These are phyloP conservation scores for Microhierax caerulescens DNA, from an alignment of 2,797 vertebrate species.

Conservation along the genomic window DNA sequence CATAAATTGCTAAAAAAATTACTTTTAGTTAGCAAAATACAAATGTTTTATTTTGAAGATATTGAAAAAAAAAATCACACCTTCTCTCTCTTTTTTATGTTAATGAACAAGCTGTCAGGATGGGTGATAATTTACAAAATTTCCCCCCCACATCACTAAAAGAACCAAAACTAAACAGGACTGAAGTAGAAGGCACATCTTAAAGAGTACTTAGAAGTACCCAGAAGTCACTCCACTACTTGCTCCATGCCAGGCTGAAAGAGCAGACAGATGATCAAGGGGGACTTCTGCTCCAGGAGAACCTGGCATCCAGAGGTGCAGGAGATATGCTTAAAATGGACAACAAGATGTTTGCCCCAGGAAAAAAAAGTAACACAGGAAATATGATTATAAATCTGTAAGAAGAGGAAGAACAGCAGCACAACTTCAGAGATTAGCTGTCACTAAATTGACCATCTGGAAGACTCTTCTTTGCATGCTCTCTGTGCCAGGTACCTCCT, in stretches of 20 bases:
- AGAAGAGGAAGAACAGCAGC: background rate
- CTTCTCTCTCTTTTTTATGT: background rate
- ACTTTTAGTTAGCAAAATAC: background rate
- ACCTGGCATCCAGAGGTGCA: background rate
- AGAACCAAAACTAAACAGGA: background rate
- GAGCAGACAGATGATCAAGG: background rate
- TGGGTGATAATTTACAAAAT: background rate
- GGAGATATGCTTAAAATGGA: background rate
- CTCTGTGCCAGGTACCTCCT: background rate
- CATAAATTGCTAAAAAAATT: background rate
- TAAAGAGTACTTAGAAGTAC: background rate
- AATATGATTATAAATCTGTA: background rate
- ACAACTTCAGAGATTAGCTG: background rate
- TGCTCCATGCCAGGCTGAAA: background rate
- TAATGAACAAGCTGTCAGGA: background rate
- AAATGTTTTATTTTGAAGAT: background rate
- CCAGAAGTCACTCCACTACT: background rate
- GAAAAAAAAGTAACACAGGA: too few species aligned
- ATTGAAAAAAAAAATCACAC: background rate
- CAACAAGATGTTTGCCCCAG: background rate
- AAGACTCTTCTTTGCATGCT: background rate
- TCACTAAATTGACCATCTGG: background rate
- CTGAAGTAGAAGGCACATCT: rapidly evolving
- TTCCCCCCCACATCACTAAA: background rate
- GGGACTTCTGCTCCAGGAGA: background rate